Evolutionary conservation across 2,888 invertebrate species (phyloP), one percentile per base, ranked within the genome.

Genomic region (Tetramorium bicarinatum): DNA sequence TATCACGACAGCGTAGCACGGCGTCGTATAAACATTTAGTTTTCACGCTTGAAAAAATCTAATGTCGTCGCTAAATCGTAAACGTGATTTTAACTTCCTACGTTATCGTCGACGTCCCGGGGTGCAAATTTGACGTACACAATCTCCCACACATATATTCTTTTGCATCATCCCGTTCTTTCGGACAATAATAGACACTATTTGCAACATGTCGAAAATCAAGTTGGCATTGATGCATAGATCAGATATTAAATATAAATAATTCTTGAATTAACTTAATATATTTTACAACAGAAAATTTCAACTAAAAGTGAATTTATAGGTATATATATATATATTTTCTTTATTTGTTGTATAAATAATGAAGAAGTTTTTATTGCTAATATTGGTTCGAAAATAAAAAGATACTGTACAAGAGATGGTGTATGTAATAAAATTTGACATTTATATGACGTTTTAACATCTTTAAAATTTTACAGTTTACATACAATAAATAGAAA

Each of bases 21-120:
- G 11, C 9, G 25, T 62, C 52, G 9, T 74, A 47, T 69, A 59
- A 49, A 80, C 77, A 80, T 84, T 88, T 76, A 69, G 62, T 72
- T 80, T 76, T 80, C 80, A 83, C 77, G 64, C 62, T 18, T 82
- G 67, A 61, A 13, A 38, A 75, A 66, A 61, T 74, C 66, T 64
- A 59, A 61, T 47, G 72, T 52, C 18, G 8, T 59, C 59, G 69
- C 75, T 79, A 74, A 77, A 62, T 75, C 74, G 62, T 52, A 75
- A 15, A 76, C 29, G 49, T 62, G 38, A 71, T 72, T 80, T 34
- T 80, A 71, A 71, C 59, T 47, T 47, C 15, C 72, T 38, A 71
- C 79, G n/a, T 34, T 8, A 44, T 29, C 49, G 49, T 47, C 61
- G 34, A 18, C 61, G 38, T 21, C 25, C 13, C 62, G 38, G 11